phyloP scores from a whole-genome alignment of 2,113 vertebrate genomes.

The Prionailurus viverrinus region DNA sequence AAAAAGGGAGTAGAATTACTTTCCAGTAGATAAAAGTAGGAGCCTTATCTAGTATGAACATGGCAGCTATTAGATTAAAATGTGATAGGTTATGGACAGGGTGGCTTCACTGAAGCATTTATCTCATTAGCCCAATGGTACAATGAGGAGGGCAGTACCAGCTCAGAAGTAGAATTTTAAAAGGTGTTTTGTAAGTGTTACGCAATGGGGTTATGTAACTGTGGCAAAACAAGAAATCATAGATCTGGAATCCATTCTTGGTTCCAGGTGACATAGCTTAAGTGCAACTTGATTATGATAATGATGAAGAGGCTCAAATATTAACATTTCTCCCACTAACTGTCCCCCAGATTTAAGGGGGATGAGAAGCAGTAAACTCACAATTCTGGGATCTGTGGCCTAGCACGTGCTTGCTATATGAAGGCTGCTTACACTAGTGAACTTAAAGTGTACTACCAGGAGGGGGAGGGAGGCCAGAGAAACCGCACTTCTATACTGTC shows the following conservation, averaged over 20 bases:
- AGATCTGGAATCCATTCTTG: constrained; percentile 31
- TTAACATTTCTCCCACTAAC: background rate
- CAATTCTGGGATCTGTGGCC: background rate
- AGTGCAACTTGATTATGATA: background rate
- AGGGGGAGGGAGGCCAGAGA: background rate
- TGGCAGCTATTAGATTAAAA: background rate
- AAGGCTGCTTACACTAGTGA: background rate
- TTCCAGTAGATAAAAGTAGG: background rate
- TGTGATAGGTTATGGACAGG: background rate
- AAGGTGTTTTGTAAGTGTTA: constrained; percentile 24
- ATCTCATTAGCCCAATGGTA: background rate
- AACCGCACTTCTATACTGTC: background rate
- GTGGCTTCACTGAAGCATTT: background rate
- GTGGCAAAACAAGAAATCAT: constrained; percentile 34
- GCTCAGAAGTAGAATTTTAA: background rate
- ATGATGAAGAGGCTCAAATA: background rate
- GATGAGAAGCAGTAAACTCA: background rate
- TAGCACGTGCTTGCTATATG: background rate
- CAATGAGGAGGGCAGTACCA: background rate
- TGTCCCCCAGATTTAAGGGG: background rate
- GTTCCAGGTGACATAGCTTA: constrained; percentile 21
- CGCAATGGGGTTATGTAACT: background rate
- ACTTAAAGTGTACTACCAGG: background rate
- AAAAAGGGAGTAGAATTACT: background rate
- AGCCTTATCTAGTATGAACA: background rate